These are phyloP conservation scores for Platycercus adscitus DNA, from an alignment of 2,113 vertebrate species.

Conservation along the genomic window DNA sequence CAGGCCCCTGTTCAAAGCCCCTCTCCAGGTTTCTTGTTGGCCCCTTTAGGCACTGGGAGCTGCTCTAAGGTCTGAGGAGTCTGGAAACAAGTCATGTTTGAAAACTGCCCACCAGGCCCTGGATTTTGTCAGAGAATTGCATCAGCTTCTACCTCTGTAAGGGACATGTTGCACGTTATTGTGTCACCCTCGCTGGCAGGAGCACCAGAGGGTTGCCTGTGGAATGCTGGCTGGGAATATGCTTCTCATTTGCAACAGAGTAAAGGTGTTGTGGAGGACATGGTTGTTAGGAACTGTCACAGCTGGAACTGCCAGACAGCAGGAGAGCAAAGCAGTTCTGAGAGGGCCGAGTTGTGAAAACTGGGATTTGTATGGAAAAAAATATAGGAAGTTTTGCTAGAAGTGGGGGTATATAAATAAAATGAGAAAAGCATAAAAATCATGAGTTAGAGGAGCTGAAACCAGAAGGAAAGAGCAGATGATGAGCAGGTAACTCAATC, in stretches of 20 bases:
- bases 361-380: not conserved
- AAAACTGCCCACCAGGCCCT: not conserved
- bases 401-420: not conserved
- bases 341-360: not conserved
- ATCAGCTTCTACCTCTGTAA: not conserved
- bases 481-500: not conserved
- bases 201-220: not conserved
- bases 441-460: not conserved
- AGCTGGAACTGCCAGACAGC: not conserved
- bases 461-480: not conserved
- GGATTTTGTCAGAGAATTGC: not conserved
- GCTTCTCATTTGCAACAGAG: not conserved
- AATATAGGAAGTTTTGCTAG: not conserved
- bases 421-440: not conserved
- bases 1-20: not conserved
- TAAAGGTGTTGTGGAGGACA: not conserved
- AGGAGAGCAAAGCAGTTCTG: not conserved
- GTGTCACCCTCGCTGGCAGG: not conserved
- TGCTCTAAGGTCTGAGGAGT: not conserved
- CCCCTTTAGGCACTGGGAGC: not conserved
- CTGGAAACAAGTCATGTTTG: not conserved
- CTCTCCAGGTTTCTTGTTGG: not conserved
- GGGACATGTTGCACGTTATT: not conserved
- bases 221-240: not conserved
- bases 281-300: not conserved